These are phyloP conservation scores for Lucinisca nassula DNA, from an alignment of 2,888 invertebrate species.

Conservation along the genomic window DNA sequence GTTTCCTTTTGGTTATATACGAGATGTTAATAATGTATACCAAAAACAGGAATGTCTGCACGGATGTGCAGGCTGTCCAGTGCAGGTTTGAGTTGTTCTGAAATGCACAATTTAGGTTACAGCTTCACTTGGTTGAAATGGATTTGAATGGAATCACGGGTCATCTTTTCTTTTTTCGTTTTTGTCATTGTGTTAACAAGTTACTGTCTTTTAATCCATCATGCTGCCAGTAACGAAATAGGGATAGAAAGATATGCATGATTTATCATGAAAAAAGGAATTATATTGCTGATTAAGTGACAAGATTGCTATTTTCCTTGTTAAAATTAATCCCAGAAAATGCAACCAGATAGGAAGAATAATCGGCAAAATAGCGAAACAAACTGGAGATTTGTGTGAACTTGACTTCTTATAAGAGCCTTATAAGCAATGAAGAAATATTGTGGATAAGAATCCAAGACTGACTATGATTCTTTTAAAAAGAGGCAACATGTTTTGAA, in stretches of 20 bases:
- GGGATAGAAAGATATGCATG: constrained; percentile 14
- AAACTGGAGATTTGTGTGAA: background rate
- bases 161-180: constrained; percentile 21
- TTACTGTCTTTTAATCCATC: constrained; percentile 59
- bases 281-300: constrained; percentile 19
- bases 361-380: background rate
- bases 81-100: too few relatives aligned
- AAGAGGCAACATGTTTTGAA: too few relatives aligned
- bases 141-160: constrained; percentile 6
- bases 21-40: too few relatives aligned
- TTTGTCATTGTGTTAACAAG: constrained; percentile 70
- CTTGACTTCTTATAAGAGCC: background rate
- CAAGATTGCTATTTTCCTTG: constrained; percentile 4
- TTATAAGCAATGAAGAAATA: background rate
- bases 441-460: too few relatives aligned
- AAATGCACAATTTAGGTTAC: too few relatives aligned
- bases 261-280: constrained; percentile 20
- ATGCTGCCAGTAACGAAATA: background rate
- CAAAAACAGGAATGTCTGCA: too few relatives aligned
- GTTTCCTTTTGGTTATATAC: too few relatives aligned
- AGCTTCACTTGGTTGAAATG: background rate
- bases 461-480: too few relatives aligned
- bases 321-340: constrained; percentile 9
- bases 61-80: too few relatives aligned
- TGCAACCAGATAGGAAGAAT: background rate